Evolutionary conservation across 2,888 invertebrate species (phyloP), one percentile per base, ranked within the genome.

Genomic region (Emesis furor): DNA sequence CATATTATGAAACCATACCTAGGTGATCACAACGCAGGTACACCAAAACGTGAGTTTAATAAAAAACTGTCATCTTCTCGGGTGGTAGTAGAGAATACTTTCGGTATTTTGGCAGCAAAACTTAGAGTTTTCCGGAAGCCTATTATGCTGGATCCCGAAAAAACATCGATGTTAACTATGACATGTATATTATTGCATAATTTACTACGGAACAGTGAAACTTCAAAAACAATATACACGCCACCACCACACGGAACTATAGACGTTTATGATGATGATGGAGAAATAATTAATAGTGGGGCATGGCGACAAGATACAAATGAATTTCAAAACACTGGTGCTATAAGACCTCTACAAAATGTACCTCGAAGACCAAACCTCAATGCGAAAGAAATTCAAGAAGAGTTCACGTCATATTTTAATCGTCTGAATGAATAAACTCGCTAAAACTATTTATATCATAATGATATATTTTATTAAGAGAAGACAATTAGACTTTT

Each of bases 1-100:
- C 39, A 86, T 73, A 32, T 86, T 24, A 84, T 86, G 89, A 88
- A 89, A 82, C 87, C 87, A 10, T 88, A 85, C 84, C 81, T 88
- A 51, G 89, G 88, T 68, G 67, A 81, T 30, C 83, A 86, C 77
- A 65, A 67, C 10, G 24, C 62, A 6, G 59, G 72, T 3, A 51
- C 82, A 4, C 65, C 59, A 39, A 32, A 82, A 75, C 42, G 84
- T 3, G 55, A 35, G 24, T 84, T 84, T 72, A 84, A 84, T 73
- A 37, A 80, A 37, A 55, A 55, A 59, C 46, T 80, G 24, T 76
- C 80, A n/a, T 24, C 76, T 30, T 39, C 78, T 46, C 73, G 85
- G 14, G 82, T 82, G 37, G 76, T 79, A 39, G 85, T 85, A n/a
- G 85, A 85, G 74, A 85, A 82, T 78, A 73, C 78, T 79, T 76